Conservation (phyloP, 2,797 vertebrate genomes). For the Calcarius lapponicus region DNA sequence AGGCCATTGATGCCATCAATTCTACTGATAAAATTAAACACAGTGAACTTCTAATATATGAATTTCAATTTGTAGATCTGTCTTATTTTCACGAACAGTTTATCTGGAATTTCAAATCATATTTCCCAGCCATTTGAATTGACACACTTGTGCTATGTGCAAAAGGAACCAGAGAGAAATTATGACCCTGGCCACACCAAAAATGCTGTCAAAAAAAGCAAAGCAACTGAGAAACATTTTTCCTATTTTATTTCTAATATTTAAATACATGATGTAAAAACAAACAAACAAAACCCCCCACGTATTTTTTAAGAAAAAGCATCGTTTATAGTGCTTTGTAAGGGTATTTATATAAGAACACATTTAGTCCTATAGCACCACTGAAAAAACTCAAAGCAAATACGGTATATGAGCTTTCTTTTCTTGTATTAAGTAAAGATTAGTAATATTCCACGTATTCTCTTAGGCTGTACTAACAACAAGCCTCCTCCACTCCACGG, state of each 20-base stretch:
- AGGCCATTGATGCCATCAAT: background rate
- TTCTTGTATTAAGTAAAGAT: background rate
- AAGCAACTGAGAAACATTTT: background rate
- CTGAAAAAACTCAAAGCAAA: background rate
- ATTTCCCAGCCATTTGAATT: background rate
- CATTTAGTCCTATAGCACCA: background rate
- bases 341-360: background rate
- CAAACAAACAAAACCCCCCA: background rate
- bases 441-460: background rate
- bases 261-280: background rate
- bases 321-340: background rate
- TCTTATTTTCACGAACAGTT: background rate
- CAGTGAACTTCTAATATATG: background rate
- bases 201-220: background rate
- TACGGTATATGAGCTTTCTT: background rate
- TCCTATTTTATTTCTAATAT: background rate
- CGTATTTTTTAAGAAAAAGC: background rate
- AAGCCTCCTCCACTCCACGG: background rate
- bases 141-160: background rate
- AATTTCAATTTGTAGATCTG: background rate
- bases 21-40: background rate
- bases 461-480: background rate
- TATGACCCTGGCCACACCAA: fast-evolving
- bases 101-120: background rate
- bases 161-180: background rate